A percentile compares a stretch with the other conserved stretches of the same genome.
phyloP scores from a whole-genome alignment of 1,140 invertebrate species.

The Drosophila mojavensis region DNA sequence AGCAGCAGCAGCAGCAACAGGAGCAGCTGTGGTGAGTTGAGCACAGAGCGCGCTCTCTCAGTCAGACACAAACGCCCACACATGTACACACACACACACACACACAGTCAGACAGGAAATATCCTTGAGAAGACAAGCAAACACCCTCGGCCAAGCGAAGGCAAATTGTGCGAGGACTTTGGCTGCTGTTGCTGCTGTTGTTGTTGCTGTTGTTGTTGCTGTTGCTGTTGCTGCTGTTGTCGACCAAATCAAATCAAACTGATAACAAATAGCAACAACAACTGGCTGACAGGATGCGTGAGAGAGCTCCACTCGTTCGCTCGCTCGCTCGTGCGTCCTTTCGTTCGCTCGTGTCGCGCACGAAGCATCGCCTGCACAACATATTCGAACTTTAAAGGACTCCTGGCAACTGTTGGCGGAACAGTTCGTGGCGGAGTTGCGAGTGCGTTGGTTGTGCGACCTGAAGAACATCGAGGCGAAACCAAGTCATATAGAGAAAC shows the following conservation, averaged over 20 bases:
- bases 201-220: conserved; percentile 14
- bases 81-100: conserved; percentile 21
- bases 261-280: conserved; percentile 60
- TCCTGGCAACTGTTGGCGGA: conserved; percentile 44
- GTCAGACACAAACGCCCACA: background rate
- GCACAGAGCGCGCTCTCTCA: conserved; percentile 8
- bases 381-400: conserved; percentile 26
- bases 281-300: conserved; percentile 19
- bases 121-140: conserved; percentile 51
- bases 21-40: conserved; percentile 66
- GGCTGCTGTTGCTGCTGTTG: conserved; percentile 5
- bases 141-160: conserved; percentile 62
- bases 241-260: conserved; percentile 75
- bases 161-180: conserved; percentile 70
- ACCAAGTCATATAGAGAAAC: background rate
- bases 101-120: conserved; percentile 12
- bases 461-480: background rate
- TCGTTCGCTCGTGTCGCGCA: background rate
- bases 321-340: background rate
- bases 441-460: conserved; percentile 70
- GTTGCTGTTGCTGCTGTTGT: conserved; percentile 14
- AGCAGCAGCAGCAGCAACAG: conserved; percentile 49
- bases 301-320: conserved; percentile 4
- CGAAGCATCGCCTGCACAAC: conserved; percentile 27
- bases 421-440: conserved; percentile 78